Conservation (phyloP, 2,888 invertebrate genomes). For the Acleris emargana region DNA sequence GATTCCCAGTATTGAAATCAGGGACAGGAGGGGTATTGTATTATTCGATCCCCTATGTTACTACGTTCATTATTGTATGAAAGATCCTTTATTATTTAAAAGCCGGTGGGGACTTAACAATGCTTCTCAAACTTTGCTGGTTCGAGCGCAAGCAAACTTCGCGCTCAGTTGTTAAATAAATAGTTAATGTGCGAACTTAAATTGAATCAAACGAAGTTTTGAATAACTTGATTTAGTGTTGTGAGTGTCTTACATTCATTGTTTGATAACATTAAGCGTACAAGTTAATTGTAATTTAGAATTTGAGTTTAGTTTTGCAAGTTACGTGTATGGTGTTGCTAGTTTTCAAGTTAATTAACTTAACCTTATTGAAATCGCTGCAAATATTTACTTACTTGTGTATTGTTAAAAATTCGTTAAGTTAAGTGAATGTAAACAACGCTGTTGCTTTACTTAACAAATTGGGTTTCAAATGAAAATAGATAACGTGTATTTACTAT, state of each 20-base stretch:
- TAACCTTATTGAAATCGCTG: no score
- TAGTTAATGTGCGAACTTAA: slow-evolving; percentile 28
- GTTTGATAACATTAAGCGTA: no score
- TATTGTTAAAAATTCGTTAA: no score
- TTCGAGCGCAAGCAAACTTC: slow-evolving; percentile 21
- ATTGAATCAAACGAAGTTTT: slow-evolving; percentile 27
- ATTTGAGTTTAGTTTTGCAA: no score
- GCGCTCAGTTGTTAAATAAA: slow-evolving; percentile 30
- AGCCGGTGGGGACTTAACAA: slow-evolving; percentile 25
- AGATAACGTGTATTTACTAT: no score
- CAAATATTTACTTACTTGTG: no score
- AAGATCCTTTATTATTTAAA: slow-evolving; percentile 35
- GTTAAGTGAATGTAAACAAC: no score
- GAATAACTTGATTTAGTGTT: slow-evolving; percentile 22
- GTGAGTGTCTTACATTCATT: slow-evolving; percentile 5
- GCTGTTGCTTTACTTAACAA: no score
- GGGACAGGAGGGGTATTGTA: slow-evolving; percentile 12
- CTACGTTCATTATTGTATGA: slow-evolving; percentile 23
- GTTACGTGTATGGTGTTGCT: no score
- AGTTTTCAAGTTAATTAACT: no score
- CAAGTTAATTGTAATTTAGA: no score
- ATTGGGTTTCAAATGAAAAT: no score
- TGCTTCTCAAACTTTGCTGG: slow-evolving; percentile 35
- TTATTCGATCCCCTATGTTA: slow-evolving; percentile 12
- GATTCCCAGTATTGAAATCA: slow-evolving; percentile 4